Evolutionary conservation across 1,140 invertebrate species (phyloP).

Genomic region (Bactericera cockerelli): DNA sequence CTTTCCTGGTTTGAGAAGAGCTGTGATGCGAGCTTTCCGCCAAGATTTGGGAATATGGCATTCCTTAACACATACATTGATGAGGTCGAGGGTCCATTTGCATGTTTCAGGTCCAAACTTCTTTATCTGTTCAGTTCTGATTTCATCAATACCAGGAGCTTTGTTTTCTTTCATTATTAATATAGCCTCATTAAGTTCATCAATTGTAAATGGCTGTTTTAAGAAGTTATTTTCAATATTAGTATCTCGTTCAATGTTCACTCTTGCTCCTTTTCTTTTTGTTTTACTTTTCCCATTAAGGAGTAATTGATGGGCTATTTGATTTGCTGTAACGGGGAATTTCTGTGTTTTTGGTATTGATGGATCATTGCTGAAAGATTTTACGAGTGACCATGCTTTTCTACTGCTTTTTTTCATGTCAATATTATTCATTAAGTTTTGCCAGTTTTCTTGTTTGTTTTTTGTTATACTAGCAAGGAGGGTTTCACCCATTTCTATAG

Average conservation of each 20-base stretch:
- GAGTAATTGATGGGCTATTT: constrained; percentile 12
- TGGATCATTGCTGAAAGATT: constrained; percentile 5
- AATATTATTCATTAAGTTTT: neutral
- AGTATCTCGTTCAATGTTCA: neutral
- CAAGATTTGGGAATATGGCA: neutral
- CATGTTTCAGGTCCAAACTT: neutral
- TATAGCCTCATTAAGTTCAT: neutral
- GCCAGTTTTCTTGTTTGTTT: neutral
- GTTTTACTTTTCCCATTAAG: constrained; percentile 10
- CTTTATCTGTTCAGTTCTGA: constrained; percentile 1
- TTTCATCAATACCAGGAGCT: neutral
- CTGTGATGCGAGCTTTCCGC: constrained; percentile 7
- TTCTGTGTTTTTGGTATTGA: neutral
- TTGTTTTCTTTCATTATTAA: neutral
- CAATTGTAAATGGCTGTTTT: neutral
- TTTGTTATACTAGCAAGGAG: neutral
- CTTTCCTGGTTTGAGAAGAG: constrained; percentile 1
- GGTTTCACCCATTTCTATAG: neutral
- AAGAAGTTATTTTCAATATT: neutral
- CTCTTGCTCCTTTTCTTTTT: neutral
- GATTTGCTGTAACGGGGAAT: neutral
- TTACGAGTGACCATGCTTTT: constrained; percentile 11
- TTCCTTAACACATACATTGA: neutral
- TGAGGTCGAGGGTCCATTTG: neutral
- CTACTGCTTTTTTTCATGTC: constrained; percentile 3